Evolutionary conservation across 1,140 invertebrate species (phyloP).

Genomic region (Drosophila dunni): DNA sequence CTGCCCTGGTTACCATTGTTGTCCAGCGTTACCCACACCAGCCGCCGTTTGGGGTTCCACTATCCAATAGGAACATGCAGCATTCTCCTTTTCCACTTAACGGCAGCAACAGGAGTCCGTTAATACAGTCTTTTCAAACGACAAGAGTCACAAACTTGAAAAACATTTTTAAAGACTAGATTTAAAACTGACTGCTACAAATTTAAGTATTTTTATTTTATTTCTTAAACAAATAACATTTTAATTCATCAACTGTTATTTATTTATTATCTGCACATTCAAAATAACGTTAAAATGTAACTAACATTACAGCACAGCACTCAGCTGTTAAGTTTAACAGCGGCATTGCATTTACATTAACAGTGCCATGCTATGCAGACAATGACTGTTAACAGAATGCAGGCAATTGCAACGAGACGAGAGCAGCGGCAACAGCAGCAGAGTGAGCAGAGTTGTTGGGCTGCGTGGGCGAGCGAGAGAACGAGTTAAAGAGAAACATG

Average conservation of each 20-base stretch:
- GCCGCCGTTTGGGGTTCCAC: neutral
- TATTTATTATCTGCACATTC: neutral
- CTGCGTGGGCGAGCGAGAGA: slow-evolving; percentile 29
- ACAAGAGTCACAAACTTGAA: neutral
- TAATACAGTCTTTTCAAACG: slow-evolving; percentile 11
- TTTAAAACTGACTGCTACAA: neutral
- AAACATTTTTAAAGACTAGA: neutral
- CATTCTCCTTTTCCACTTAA: neutral
- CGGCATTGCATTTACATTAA: neutral
- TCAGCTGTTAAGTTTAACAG: slow-evolving; percentile 3
- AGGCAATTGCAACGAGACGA: slow-evolving; percentile 40
- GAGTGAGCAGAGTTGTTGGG: slow-evolving; percentile 5
- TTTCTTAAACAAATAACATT: too few relatives aligned
- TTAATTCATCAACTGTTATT: neutral
- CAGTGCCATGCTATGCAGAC: neutral
- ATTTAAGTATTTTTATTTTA: too few relatives aligned
- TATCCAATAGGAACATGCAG: slow-evolving; percentile 19
- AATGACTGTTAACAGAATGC: slow-evolving; percentile 21
- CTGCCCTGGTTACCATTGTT: slow-evolving; percentile 59
- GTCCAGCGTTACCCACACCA: slow-evolving; percentile 20
- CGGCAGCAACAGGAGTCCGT: slow-evolving; percentile 14
- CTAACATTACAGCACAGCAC: neutral
- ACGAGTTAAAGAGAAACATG: slow-evolving; percentile 11
- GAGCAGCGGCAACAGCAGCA: neutral
- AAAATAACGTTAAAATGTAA: slow-evolving; percentile 30